Percentiles rank a stretch among this genome's conserved stretches.
These are phyloP conservation scores for Colistium nudipinnis DNA, from an alignment of 2,113 vertebrate species.

Conservation along the genomic window DNA sequence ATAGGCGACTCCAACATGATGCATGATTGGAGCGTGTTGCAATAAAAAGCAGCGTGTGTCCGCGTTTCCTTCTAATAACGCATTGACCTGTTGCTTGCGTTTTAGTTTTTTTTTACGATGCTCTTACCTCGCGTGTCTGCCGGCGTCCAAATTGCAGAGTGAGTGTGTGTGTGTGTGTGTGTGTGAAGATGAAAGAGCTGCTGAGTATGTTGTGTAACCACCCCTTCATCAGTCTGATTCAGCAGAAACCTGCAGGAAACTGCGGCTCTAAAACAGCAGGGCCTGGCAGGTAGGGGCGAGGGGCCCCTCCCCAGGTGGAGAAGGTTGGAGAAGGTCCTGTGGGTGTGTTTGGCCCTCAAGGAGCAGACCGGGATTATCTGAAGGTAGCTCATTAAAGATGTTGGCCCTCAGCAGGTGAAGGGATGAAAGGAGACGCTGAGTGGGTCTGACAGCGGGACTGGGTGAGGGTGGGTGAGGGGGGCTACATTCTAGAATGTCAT, in stretches of 20 bases:
- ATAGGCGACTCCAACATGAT: no score
- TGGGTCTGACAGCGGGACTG: conserved; percentile 64
- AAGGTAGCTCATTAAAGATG: conserved; percentile 27
- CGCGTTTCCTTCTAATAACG: conserved; percentile 41
- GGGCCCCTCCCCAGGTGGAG: no score
- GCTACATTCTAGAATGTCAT: conserved; percentile 52
- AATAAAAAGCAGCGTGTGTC: conserved; percentile 55
- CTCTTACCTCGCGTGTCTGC: conserved; percentile 61
- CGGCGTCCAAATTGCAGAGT: conserved; percentile 65
- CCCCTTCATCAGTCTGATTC: conserved; percentile 47
- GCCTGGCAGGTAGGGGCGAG: conserved; percentile 23
- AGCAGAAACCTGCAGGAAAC: conserved; percentile 66
- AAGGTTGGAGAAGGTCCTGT: conserved; percentile 14
- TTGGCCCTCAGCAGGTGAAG: conserved; percentile 50
- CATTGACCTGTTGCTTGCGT: conserved; percentile 63
- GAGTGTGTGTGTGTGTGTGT: no score
- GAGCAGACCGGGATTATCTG: conserved; percentile 26
- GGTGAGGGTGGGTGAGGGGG: neutral
- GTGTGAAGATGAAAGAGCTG: conserved; percentile 69
- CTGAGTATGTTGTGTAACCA: conserved; percentile 58
- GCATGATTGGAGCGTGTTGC: conserved; percentile 12
- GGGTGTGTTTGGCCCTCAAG: conserved; percentile 9
- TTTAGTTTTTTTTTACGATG: conserved; percentile 53
- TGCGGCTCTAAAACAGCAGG: conserved; percentile 60
- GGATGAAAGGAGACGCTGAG: conserved; percentile 66